phyloP scores from a whole-genome alignment of 1,140 invertebrate genomes.

The Calephelis nemesis region DNA sequence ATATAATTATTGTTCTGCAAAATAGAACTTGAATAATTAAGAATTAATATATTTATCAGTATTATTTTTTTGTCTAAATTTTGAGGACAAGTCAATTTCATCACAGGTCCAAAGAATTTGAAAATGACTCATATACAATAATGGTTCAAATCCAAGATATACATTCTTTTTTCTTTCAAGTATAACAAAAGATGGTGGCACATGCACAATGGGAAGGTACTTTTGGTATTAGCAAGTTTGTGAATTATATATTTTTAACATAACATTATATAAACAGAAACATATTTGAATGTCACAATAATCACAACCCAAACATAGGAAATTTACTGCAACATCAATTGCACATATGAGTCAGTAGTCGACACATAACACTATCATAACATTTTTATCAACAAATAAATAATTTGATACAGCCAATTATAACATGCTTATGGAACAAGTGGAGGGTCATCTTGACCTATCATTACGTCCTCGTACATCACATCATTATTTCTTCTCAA shows the following conservation, averaged over 20 bases:
- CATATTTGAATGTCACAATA: slow-evolving; percentile 1
- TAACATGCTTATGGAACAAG: slow-evolving; percentile 54
- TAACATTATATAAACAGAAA: background rate
- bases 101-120: too few relatives aligned
- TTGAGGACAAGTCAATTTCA: too few relatives aligned
- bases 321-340: background rate
- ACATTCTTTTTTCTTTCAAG: too few relatives aligned
- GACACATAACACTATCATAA: slow-evolving; percentile 14
- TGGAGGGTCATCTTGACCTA: slow-evolving; percentile 75
- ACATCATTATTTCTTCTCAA: slow-evolving; percentile 63
- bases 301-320: slow-evolving; percentile 9
- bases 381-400: slow-evolving; percentile 26
- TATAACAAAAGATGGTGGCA: too few relatives aligned
- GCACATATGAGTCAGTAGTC: background rate
- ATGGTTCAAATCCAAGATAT: background rate
- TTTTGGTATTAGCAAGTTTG: too few relatives aligned
- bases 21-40: too few relatives aligned
- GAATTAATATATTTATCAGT: too few relatives aligned
- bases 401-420: slow-evolving; percentile 17
- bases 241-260: background rate
- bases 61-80: too few relatives aligned
- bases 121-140: too few relatives aligned
- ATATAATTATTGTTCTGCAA: too few relatives aligned
- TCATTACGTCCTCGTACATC: slow-evolving; percentile 78
- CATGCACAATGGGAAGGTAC: too few relatives aligned